These are phyloP conservation scores for Holothuria leucospilota DNA, from an alignment of 53 echinoderm and acorn worm species.

Conservation along the genomic window DNA sequence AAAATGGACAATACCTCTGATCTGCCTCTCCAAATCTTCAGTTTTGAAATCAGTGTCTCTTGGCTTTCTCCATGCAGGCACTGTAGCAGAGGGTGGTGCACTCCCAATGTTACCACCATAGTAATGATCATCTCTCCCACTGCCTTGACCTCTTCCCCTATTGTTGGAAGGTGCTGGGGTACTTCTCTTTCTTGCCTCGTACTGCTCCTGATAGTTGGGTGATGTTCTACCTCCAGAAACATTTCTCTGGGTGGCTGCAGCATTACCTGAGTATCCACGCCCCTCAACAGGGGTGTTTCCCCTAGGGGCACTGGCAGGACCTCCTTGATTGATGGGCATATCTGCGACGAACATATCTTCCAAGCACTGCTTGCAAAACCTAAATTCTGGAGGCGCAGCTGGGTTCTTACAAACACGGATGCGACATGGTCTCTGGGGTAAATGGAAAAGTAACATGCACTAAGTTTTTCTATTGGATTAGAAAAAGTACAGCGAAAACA, in stretches of 20 bases:
- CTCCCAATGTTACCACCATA: neutral
- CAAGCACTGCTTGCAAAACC: constrained; percentile 68
- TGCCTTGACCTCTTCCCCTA: neutral
- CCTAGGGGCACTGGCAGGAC: neutral
- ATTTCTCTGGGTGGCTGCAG: neutral
- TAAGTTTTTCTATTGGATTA: neutral
- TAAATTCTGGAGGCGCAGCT: constrained; percentile 66
- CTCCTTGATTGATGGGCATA: neutral
- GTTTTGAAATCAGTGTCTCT: neutral
- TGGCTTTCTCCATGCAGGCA: neutral
- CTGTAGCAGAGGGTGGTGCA: too few relatives aligned
- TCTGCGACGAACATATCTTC: constrained; percentile 38
- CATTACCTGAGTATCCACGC: neutral
- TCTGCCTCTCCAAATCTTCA: neutral
- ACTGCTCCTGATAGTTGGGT: too few relatives aligned
- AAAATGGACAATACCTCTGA: neutral
- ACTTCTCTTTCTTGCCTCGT: neutral
- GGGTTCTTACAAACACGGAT: constrained; percentile 65
- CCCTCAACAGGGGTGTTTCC: neutral
- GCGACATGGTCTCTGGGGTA: constrained; percentile 19
- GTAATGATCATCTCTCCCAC: too few relatives aligned
- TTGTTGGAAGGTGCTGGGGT: neutral
- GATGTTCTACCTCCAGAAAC: neutral
- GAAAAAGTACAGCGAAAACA: neutral
- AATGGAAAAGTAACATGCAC: neutral